Conservation (phyloP, 2,113 vertebrate species). For the Epinephelus moara region DNA sequence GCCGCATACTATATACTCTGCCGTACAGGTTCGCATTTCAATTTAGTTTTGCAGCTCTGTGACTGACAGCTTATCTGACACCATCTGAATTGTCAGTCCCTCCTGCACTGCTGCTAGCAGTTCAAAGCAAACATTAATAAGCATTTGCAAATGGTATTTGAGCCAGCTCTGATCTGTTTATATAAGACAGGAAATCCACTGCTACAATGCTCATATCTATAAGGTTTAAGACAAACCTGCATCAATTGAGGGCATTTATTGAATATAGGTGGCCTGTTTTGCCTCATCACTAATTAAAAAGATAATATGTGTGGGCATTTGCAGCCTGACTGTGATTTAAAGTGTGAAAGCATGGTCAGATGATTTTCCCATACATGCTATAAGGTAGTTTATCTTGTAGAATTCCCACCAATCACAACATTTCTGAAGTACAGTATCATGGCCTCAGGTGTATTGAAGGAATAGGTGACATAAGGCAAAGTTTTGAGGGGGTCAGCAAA, state of each 20-base stretch:
- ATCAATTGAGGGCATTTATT: conserved; percentile 55
- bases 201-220: conserved; percentile 21
- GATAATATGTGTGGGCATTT: conserved; percentile 10
- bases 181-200: conserved; percentile 40
- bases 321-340: not conserved
- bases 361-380: not conserved
- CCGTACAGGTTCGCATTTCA: conserved; percentile 41
- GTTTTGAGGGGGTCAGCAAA: not conserved
- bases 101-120: conserved; percentile 32
- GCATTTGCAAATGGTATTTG: conserved; percentile 58
- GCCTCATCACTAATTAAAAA: conserved; percentile 36
- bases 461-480: not conserved
- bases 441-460: not conserved
- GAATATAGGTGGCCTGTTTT: conserved; percentile 41
- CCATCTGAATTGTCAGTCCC: conserved; percentile 45
- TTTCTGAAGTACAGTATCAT: not conserved
- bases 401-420: not conserved
- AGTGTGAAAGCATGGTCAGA: conserved; percentile 1
- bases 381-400: not conserved
- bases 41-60: conserved; percentile 20
- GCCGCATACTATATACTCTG: not conserved
- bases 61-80: conserved; percentile 61
- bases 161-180: conserved; percentile 45
- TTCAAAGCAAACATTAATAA: conserved; percentile 56
- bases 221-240: conserved; percentile 32